Evolutionary conservation across 1,140 invertebrate genomes (phyloP).

Genomic region (Lepidotrigona ventralis): DNA sequence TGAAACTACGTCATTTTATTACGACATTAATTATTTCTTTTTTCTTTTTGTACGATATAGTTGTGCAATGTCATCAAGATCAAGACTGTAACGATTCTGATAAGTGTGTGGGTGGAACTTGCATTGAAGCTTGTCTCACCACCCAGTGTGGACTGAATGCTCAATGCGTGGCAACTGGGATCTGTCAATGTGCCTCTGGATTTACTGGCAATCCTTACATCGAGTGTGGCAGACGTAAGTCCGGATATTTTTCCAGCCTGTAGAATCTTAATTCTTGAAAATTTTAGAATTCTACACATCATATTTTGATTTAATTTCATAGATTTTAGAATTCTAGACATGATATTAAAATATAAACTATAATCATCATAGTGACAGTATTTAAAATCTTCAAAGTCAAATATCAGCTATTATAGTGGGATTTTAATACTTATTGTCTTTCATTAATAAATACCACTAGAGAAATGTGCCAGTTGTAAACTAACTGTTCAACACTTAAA

Average conservation of each 20-base stretch:
- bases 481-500: neutral
- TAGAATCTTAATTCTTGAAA: too few relatives aligned
- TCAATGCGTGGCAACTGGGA: slow-evolving; percentile 87
- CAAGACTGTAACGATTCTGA: slow-evolving; percentile 87
- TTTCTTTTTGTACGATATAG: slow-evolving; percentile 18
- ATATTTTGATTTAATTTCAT: too few relatives aligned
- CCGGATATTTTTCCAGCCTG: neutral
- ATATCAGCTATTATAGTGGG: too few relatives aligned
- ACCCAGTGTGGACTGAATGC: slow-evolving; percentile 92
- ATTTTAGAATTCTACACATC: neutral
- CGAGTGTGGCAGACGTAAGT: slow-evolving; percentile 86
- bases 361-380: too few relatives aligned
- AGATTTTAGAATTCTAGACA: too few relatives aligned
- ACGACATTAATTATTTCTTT: neutral
- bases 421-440: too few relatives aligned
- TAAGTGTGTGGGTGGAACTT: slow-evolving; percentile 87
- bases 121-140: slow-evolving; percentile 88
- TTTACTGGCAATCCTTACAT: slow-evolving; percentile 91
- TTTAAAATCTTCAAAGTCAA: too few relatives aligned
- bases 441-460: too few relatives aligned
- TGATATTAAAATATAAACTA: too few relatives aligned
- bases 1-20: neutral
- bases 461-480: neutral
- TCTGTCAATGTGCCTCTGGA: slow-evolving; percentile 88
- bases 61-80: slow-evolving; percentile 84